Evolutionary conservation across 2,113 vertebrate species (phyloP).

Genomic region (Xenopus laevis): DNA sequence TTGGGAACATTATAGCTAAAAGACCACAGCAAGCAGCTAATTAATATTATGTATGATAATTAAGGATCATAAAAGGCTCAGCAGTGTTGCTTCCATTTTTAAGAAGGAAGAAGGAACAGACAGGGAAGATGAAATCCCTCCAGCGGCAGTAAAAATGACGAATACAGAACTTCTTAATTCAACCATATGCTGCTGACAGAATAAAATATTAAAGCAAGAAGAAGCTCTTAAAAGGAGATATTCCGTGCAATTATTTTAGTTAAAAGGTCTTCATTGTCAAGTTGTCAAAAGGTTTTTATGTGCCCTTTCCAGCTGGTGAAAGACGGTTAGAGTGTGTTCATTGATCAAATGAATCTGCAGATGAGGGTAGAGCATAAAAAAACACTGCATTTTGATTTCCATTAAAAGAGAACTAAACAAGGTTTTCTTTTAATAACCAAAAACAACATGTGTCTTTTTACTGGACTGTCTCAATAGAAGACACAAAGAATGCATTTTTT

Average conservation of each 20-base stretch:
- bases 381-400: conserved; percentile 36
- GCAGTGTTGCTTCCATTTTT: conserved; percentile 39
- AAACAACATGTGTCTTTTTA: conserved; percentile 39
- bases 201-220: conserved; percentile 43
- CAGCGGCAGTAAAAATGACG: conserved; percentile 44
- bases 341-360: conserved; percentile 40
- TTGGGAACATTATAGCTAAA: conserved; percentile 15
- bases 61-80: conserved; percentile 40
- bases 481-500: conserved; percentile 5
- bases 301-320: conserved; percentile 46
- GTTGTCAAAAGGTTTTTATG: conserved; percentile 47
- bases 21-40: conserved; percentile 36
- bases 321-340: conserved; percentile 37
- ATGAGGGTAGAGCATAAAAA: conserved; percentile 15
- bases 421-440: conserved; percentile 35
- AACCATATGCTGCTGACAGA: conserved; percentile 45
- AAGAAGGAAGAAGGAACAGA: conserved; percentile 34
- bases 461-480: conserved; percentile 21
- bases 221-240: conserved; percentile 44
- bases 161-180: conserved; percentile 43
- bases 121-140: conserved; percentile 33
- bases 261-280: conserved; percentile 47
- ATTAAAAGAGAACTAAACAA: conserved; percentile 41
- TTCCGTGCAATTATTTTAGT: conserved; percentile 45
- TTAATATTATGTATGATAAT: conserved; percentile 45